These are phyloP conservation scores for Ictalurus punctatus DNA, from an alignment of 2,113 vertebrate species.

Conservation along the genomic window DNA sequence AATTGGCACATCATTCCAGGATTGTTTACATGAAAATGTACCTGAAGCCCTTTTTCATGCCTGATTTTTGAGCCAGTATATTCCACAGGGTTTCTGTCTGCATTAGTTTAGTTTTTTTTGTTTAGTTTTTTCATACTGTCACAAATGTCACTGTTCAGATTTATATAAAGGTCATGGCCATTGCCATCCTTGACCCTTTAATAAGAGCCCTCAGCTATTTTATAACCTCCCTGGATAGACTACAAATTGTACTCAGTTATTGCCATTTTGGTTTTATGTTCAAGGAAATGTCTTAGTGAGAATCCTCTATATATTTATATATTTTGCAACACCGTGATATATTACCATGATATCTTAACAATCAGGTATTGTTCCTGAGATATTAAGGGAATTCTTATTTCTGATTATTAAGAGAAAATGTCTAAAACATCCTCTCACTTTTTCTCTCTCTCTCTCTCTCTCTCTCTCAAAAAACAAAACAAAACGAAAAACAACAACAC, in stretches of 20 bases:
- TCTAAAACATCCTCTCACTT: background rate
- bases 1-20: background rate
- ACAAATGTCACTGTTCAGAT: constrained; percentile 9
- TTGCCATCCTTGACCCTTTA: constrained; percentile 22
- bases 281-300: background rate
- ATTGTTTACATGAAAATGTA: background rate
- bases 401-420: background rate
- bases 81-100: background rate
- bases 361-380: background rate
- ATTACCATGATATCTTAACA: background rate
- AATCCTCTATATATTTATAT: background rate
- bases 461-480: background rate
- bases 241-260: background rate
- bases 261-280: background rate
- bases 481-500: background rate
- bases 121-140: background rate
- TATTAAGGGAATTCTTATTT: background rate
- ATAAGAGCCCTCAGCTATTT: background rate
- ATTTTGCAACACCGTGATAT: background rate
- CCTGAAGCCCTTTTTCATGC: background rate
- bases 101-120: background rate
- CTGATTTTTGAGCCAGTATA: background rate
- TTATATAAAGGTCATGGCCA: constrained; percentile 15
- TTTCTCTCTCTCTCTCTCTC: background rate
- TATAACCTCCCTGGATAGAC: background rate